phyloP scores from a whole-genome alignment of 2,888 invertebrate genomes.

The Acronicta alni region DNA sequence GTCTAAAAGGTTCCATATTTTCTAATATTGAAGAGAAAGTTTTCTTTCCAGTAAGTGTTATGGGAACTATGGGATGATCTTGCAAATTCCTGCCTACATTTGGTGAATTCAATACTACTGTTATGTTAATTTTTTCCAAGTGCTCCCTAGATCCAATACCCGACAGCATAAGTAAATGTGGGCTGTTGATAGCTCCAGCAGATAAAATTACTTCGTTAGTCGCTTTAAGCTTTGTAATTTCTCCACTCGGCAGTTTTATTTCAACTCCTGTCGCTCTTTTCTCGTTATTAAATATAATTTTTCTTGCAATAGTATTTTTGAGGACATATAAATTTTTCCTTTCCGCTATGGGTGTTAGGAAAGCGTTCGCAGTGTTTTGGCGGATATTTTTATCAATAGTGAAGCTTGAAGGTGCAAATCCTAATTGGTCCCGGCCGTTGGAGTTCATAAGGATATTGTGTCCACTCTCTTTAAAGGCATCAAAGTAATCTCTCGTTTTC shows the following conservation, averaged over 20 bases:
- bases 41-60: slow-evolving; percentile 59
- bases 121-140: slow-evolving; percentile 62
- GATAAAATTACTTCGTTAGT: slow-evolving; percentile 72
- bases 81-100: slow-evolving; percentile 72
- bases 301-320: slow-evolving; percentile 66
- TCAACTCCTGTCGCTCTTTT: slow-evolving; percentile 66
- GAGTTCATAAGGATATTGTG: slow-evolving; percentile 62
- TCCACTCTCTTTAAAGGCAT: slow-evolving; percentile 68
- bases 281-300: slow-evolving; percentile 61
- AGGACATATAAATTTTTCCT: slow-evolving; percentile 69
- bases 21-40: slow-evolving; percentile 43
- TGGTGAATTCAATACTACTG: slow-evolving; percentile 61
- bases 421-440: slow-evolving; percentile 68
- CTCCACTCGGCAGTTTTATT: slow-evolving; percentile 54
- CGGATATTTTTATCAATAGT: slow-evolving; percentile 58
- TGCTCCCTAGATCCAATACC: slow-evolving; percentile 72
- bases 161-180: slow-evolving; percentile 74
- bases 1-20: slow-evolving; percentile 57
- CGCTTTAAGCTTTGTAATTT: slow-evolving; percentile 52
- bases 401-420: slow-evolving; percentile 63
- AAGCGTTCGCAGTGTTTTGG: slow-evolving; percentile 67
- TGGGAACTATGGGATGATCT: slow-evolving; percentile 67
- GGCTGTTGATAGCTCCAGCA: slow-evolving; percentile 71
- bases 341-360: slow-evolving; percentile 63
- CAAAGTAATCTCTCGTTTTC: slow-evolving; percentile 71